These are phyloP conservation scores for Pollicipes pollicipes DNA, from an alignment of 1,140 invertebrate genomes.

Conservation along the genomic window DNA sequence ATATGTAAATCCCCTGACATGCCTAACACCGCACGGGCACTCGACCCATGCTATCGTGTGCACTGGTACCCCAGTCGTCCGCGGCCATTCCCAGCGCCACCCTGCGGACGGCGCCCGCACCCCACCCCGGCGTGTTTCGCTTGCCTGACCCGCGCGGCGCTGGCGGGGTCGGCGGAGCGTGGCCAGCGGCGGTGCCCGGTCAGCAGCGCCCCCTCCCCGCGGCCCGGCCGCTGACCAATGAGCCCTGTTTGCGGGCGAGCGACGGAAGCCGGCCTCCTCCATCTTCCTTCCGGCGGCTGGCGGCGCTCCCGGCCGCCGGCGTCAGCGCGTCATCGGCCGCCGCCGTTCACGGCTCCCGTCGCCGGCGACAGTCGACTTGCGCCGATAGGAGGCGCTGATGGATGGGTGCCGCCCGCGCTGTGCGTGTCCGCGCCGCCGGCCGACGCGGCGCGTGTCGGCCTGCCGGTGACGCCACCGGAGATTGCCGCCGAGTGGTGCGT, in stretches of 20 bases:
- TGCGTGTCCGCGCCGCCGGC: too few relatives aligned
- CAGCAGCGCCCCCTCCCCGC: background rate
- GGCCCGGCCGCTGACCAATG: background rate
- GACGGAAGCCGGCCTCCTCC: background rate
- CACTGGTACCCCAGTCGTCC: too few relatives aligned
- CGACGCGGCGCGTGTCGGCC: too few relatives aligned
- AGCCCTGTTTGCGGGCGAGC: background rate
- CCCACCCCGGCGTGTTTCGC: too few relatives aligned
- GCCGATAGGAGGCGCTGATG: background rate
- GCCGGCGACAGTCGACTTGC: background rate
- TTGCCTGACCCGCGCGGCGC: background rate
- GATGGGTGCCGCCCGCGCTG: background rate
- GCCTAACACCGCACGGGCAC: too few relatives aligned
- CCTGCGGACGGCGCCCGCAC: too few relatives aligned
- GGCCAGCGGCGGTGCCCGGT: background rate
- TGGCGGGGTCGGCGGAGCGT: background rate
- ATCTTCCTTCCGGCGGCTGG: background rate
- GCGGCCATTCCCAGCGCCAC: background rate
- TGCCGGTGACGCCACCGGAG: too few relatives aligned
- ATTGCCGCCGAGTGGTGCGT: too few relatives aligned
- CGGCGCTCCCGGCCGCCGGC: background rate
- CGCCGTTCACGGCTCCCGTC: background rate
- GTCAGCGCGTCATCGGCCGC: background rate
- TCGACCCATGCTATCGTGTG: too few relatives aligned
- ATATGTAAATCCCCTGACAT: too few relatives aligned